Percentiles rank a stretch among this genome's conserved stretches.
These are phyloP conservation scores for Eubasilissa splendida DNA, from an alignment of 2,888 invertebrate genomes.

Conservation along the genomic window DNA sequence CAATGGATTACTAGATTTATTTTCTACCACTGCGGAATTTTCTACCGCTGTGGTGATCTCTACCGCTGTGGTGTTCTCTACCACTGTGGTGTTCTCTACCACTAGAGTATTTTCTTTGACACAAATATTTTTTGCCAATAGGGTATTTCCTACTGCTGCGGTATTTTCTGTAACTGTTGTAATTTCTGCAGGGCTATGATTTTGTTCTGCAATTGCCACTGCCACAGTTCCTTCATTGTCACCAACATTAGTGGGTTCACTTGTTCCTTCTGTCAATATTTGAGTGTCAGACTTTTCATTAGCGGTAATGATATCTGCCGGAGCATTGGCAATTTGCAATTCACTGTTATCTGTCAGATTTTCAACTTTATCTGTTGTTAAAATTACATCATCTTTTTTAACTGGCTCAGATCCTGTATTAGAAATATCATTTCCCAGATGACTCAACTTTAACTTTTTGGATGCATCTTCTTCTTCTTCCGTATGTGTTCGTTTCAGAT, in stretches of 20 bases:
- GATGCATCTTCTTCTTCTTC: conserved; percentile 64
- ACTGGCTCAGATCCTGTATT: conserved; percentile 58
- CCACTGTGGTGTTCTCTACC: conserved; percentile 4
- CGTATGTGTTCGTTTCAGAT: conserved; percentile 62
- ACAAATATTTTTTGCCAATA: background rate
- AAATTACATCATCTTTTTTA: conserved; percentile 19
- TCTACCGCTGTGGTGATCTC: background rate
- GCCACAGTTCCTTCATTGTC: no score
- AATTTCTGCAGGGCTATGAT: no score
- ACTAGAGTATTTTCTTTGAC: background rate
- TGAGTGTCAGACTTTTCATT: conserved; percentile 8
- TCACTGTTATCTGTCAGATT: conserved; percentile 15
- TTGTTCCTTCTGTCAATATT: background rate
- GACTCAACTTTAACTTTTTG: conserved; percentile 60
- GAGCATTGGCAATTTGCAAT: background rate
- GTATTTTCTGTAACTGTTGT: no score
- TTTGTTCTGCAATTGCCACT: no score
- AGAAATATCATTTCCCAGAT: conserved; percentile 24
- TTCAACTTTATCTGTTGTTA: conserved; percentile 7
- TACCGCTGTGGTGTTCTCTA: background rate
- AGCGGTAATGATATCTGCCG: background rate
- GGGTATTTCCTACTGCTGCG: no score
- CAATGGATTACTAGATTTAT: conserved; percentile 9
- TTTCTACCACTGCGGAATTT: background rate
- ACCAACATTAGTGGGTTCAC: no score